Percentiles rank a stretch among this genome's conserved stretches.
Evolutionary conservation across 2,888 invertebrate genomes (phyloP).

Genomic region (Cephus runcator): DNA sequence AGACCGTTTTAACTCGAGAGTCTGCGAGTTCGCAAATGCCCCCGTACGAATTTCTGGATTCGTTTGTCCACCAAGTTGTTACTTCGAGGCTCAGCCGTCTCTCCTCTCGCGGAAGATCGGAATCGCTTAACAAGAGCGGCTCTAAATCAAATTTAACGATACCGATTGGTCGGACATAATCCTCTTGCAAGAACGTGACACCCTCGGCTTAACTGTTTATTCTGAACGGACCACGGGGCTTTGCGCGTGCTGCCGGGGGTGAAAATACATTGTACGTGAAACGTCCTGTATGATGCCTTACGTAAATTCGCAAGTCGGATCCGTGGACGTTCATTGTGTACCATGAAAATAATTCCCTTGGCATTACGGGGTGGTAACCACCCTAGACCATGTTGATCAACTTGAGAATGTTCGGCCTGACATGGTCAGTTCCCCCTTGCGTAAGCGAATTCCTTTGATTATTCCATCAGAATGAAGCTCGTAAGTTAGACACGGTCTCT

Average conservation of each 20-base stretch:
- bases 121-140: slow-evolving; percentile 4
- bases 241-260: neutral
- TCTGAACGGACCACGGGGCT: neutral
- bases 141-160: slow-evolving; percentile 33
- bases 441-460: neutral
- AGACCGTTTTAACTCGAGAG: neutral
- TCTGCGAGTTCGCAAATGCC: too few species aligned
- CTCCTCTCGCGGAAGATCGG: neutral
- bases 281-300: neutral
- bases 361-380: neutral
- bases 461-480: neutral
- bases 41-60: neutral
- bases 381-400: neutral
- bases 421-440: neutral
- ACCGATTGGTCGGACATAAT: slow-evolving; percentile 23
- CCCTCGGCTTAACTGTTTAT: neutral
- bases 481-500: neutral
- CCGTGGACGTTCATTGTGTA: neutral
- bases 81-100: neutral
- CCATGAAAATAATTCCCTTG: neutral
- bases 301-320: neutral
- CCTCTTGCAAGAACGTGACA: slow-evolving; percentile 16
- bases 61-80: neutral
- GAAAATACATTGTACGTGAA: neutral
- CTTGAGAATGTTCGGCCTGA: neutral